Evolutionary conservation across 2,888 invertebrate species (phyloP), one percentile per base, ranked within the genome.

Genomic region (Hymenopus coronatus): DNA sequence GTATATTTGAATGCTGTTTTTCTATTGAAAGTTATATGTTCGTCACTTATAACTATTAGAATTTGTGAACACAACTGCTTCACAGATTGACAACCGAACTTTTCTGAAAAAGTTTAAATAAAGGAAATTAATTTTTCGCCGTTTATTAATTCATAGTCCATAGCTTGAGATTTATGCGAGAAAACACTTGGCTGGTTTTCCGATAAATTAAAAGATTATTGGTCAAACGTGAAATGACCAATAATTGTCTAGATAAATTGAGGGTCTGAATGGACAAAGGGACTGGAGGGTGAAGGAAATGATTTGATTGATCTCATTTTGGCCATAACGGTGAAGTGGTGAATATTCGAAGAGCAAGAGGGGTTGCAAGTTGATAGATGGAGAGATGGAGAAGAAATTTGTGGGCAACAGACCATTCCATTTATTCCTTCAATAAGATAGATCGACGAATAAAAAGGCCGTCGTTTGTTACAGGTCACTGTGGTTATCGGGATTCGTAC

Each of bases 231-330:
- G 25, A 70, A 70, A 70, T 20, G 54, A 70, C 54, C 54, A 25
- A 70, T 15, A 70, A 25, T 20, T 25, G 25, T 70, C 54, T 4
- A 70, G 54, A 70, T 70, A 70, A 70, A 70, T 70, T 70, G 54
- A 15, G 25, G 54, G 20, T 3, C 54, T 70, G 81, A 87, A 40
- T 87, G 87, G 87, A 87, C 87, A 87, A 87, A 87, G 40, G 87
- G 33, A 27, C 33, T 87, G 82, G 82, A 87, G 81, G 87, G 87
- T 33, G 87, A 82, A 82, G 82, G 82, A 87, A 87, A 87, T 87
- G 87, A 82, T 82, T 87, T 82, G 87, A 87, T 87, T 87, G 87
- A 87, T 87, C 87, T 82, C 87, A 33, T 87, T 82, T 87, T 87
- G 87, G 87, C 87, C 82, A 20, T 87, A 70, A 70, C 54, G 82